A percentile compares a stretch with the other conserved stretches of the same genome.
phyloP scores from a whole-genome alignment of 2,113 vertebrate genomes.

The Dryoscopus gambensis region DNA sequence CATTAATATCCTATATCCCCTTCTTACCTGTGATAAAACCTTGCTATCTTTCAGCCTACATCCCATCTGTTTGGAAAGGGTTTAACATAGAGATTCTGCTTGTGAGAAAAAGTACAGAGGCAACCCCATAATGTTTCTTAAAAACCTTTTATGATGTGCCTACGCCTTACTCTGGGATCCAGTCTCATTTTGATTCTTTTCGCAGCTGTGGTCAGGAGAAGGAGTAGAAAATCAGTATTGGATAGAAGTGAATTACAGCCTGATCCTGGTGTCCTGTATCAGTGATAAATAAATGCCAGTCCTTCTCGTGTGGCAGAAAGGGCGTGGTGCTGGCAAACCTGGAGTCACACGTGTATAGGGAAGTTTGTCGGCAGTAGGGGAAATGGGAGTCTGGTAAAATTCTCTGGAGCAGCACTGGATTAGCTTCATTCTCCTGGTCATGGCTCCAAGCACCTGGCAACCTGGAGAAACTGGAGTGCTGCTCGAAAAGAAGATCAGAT shows the following conservation, averaged over 20 bases:
- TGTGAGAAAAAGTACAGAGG: neutral
- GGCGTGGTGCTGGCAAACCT: neutral
- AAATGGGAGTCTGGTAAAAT: neutral
- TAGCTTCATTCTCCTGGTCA: neutral
- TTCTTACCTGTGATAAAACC: neutral
- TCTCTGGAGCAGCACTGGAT: neutral
- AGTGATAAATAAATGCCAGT: neutral
- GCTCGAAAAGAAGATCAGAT: neutral
- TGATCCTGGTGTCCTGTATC: neutral
- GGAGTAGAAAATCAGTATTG: neutral
- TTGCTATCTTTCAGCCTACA: neutral
- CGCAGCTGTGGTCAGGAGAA: neutral
- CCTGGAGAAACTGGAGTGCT: neutral
- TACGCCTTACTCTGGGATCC: neutral
- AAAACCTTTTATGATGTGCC: neutral
- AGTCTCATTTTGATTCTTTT: neutral
- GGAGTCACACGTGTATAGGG: fast-evolving
- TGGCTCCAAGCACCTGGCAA: neutral
- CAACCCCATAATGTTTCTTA: neutral
- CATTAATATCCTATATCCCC: fast-evolving
- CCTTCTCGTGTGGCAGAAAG: neutral
- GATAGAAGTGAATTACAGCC: neutral
- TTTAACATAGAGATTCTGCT: neutral
- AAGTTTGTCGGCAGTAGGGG: neutral
- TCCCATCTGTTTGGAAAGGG: neutral